Percentiles rank a stretch among this genome's conserved stretches.
Evolutionary conservation across 2,113 vertebrate genomes (phyloP).

Genomic region (Petrocephalus microphthalmus): DNA sequence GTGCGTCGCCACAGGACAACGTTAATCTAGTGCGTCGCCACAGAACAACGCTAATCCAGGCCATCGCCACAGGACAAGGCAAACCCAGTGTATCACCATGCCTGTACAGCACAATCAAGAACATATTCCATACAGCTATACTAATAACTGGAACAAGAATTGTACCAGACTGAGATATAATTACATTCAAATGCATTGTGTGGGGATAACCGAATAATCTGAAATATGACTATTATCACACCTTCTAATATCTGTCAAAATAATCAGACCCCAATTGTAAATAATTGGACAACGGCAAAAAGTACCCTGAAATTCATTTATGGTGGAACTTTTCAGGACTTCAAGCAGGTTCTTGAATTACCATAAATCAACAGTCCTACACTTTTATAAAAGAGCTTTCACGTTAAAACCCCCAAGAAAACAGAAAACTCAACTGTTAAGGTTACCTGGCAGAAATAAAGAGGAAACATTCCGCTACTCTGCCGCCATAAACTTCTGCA

Average conservation of each 20-base stretch:
- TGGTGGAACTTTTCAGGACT: neutral
- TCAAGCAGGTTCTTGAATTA: neutral
- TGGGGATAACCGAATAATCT: neutral
- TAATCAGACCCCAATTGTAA: neutral
- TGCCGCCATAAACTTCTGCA: too few relatives aligned
- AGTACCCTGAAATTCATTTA: neutral
- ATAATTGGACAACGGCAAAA: neutral
- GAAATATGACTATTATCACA: neutral
- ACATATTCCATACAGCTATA: neutral
- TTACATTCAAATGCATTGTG: neutral
- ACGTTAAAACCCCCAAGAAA: neutral
- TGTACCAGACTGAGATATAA: neutral
- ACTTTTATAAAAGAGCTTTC: neutral
- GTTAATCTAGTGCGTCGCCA: neutral
- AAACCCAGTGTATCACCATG: too few relatives aligned
- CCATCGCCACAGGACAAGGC: neutral
- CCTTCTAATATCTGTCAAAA: neutral
- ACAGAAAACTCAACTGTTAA: neutral
- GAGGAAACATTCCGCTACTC: neutral
- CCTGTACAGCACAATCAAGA: neutral
- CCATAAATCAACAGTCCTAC: neutral
- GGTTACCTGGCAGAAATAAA: neutral
- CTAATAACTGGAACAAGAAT: neutral
- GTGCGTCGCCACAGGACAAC: too few relatives aligned
- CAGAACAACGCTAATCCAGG: neutral